Evolutionary conservation across 1,140 invertebrate genomes (phyloP), one percentile per base, ranked within the genome.

Genomic region (Drosophila nebulosa): DNA sequence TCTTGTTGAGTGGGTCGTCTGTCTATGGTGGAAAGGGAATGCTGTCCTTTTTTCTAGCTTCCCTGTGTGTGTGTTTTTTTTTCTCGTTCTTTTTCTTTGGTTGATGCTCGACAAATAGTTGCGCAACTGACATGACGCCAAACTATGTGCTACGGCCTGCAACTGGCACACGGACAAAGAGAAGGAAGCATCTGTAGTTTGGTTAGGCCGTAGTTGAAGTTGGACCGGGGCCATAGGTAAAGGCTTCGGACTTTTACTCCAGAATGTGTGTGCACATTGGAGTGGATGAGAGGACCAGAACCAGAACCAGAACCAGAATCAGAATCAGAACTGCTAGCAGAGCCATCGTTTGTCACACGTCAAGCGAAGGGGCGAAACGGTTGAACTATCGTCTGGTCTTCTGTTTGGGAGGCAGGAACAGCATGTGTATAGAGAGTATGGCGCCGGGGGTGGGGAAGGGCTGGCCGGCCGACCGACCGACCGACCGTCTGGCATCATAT

Each of bases 81-180:
- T 27, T 18, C 4, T 51, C n/a, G 16, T 14, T 4, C 14, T 62
- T 68, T 73, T 67, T 60, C 64, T 83, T 56, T 51, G 50, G 42
- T 55, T 61, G 58, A 67, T 64, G 64, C 58, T 75, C 67, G 70
- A 83, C 78, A 85, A 85, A 85, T 85, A 85, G 81, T 85, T 85
- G 77, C 73, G 69, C 80, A 80, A 85, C 80, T 77, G 78, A 85
- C 80, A 74, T 56, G 71, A 86, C 50, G 80, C 76, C 80, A 27
- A 76, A 78, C 74, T 70, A 79, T 78, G 79, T 61, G 62, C 59
- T 27, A 32, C 55, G 14, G 46, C 59, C 55, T 74, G 78, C 42
- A 71, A 68, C 79, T 83, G 61, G 36, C 64, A 66, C 71, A 79
- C 58, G 59, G 46, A 70, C 67, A 70, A 39, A 46, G 57, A 10